Base-by-base conservation (phyloP, 2,888 invertebrate genomes). In the Xestia xanthographa region DNA sequence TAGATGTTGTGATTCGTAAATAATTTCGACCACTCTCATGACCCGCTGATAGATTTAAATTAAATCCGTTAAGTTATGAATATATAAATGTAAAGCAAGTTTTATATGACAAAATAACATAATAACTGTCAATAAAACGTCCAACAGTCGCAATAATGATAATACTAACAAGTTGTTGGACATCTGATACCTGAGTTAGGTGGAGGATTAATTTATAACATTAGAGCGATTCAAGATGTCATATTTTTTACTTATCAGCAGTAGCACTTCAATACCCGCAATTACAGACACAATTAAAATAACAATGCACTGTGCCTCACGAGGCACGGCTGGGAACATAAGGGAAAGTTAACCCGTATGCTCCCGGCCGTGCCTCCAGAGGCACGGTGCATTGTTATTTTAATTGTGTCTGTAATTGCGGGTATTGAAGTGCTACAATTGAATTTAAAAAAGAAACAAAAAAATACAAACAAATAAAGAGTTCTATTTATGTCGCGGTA, bases 101-200 rank as follows among this genome's bases (percentile, higher is more conserved):
- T 87, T 87, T 90, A 88, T 85, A 85, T 89, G 88, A 88, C 90
- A 88, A 91, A 93, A 92, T 91, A 90, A 90, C 91, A 91, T 90
- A 90, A 92, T 92, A 91, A 92, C 90, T 93, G 92, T 92, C 93
- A 90, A 92, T 92, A 90, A 90, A 91, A 91, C 89, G 90, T 91
- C 91, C 86, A 87, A 85, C 89, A 91, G 88, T 92, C 91, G 90
- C 91, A 91, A 91, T 92, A 92, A 91, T 91, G 90, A 92, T 92
- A 93, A 90, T 90, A 90, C 89, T 88, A 90, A 93, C 91, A 91
- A 90, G 91, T 93, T 91, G 92, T 92, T 91, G 84, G 93, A 92
- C 90, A 95, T 94, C 87, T 89, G 94, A 94, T 93, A 95, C 91
- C 88, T 89, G 83, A 75, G 88, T 88, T 87, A 74, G 77, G 48